Base-by-base conservation (phyloP, 2,888 invertebrate genomes). In the Drepana falcataria region DNA sequence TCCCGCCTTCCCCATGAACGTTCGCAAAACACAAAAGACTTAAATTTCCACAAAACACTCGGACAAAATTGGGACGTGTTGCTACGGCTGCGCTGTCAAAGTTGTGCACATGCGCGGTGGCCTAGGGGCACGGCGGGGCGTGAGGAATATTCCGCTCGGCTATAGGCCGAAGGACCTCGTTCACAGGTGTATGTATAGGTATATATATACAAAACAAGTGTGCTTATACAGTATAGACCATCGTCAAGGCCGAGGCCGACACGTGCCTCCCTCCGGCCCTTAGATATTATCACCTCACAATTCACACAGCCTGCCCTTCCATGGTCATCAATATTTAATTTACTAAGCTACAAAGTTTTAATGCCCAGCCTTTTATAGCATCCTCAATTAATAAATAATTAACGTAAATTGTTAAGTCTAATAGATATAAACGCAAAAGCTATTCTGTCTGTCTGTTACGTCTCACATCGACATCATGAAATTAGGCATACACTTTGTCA, bases 71-170 rank as follows among this genome's bases (percentile, higher is more conserved):
- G 71, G 77, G 78, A 80, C 83, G 83, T 84, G 85, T 82, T 81
- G 79, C 81, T 81, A 80, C 78, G 73, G 73, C 71, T 66, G 73
- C 67, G 64, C 78, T 88, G 88, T 83, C 87, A 87, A 76, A 71
- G 62, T 53, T 59, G 7, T 4, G 71, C 81, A 79, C 89, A 81
- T 85, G 90, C 88, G 91, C 81, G 53, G 64, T 78, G 52, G 37
- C 56, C 51, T 60, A 77, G 83, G 79, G 88, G 91, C 89, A 68
- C 82, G 88, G 59, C 78, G 81, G 85, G 87, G 90, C 75, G 85
- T 86, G 86, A 78, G 77, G 73, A 62, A 65, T 57, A 59, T 66
- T 69, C 75, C 72, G 79, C 77, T 77, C 77, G 67, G 72, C 75
- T 73, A 84, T 87, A 87, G 87, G 87, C 74, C 82, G 83, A 81